Evolutionary conservation across 2,113 vertebrate species (phyloP), one percentile per base, ranked within the genome.

Genomic region (Plotosus lineatus): DNA sequence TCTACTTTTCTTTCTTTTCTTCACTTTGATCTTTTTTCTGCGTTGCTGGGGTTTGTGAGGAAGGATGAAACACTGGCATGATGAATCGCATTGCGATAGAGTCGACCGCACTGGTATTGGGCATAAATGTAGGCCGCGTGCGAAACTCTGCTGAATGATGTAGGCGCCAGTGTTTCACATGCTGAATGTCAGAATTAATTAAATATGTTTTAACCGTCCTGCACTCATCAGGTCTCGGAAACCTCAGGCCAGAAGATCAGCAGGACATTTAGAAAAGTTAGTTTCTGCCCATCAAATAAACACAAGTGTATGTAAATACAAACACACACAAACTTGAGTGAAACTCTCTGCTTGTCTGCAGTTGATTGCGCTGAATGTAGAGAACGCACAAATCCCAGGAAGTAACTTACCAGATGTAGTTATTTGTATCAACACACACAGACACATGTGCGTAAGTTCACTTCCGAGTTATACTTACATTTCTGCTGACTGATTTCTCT

Each of bases 311-410:
- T 63, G 51, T 26, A 76, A 23, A 75, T 63, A 81, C 68, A n/a
- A n/a, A 79, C 10, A 48, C 42, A 28, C 51, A 21, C 50, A 50
- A 75, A 31, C 72, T 53, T 51, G 55, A 58, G 33, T 82, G 50
- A 79, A 79, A 46, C 77, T 72, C 83, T 83, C 82, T 82, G 84
- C 84, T 75, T 58, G 86, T 69, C 85, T 84, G 87, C 89, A 86
- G 82, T 83, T 71, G 33, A 56, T 82, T 40, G 28, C 7, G 55
- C 63, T 48, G 48, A 12, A 2, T 46, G 6, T 50, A 65, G 48
- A 77, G 78, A 85, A 80, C 71, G 66, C 63, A 78, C 84, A 77
- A 68, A 87, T 56, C 77, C 87, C 80, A 80, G 40, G 61, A 69
- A 86, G 58, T 61, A 88, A 69, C 73, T 77, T 40, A 73, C 31